phyloP scores from a whole-genome alignment of 2,797 vertebrate species.

The Diceros bicornis region DNA sequence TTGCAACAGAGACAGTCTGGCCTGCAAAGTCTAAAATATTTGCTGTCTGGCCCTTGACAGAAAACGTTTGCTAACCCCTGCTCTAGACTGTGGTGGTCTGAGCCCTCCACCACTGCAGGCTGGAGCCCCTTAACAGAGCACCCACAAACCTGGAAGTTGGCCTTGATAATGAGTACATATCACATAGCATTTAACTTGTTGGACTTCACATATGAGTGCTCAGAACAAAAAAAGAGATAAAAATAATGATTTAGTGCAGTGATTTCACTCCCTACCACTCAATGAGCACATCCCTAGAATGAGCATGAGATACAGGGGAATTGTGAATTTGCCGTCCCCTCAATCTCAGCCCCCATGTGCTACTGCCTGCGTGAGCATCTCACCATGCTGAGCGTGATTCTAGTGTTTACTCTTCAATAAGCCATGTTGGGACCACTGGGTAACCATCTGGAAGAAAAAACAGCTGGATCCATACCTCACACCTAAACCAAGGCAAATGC shows the following conservation, averaged over 20 bases:
- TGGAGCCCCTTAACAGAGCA: neutral
- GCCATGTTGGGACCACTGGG: neutral
- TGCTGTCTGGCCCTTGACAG: neutral
- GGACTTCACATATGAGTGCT: neutral
- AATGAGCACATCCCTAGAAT: neutral
- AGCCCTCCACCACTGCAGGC: neutral
- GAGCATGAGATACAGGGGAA: neutral
- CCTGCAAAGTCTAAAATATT: constrained; percentile 25
- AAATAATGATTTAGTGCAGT: neutral
- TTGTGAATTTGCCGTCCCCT: neutral
- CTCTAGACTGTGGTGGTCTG: constrained; percentile 2
- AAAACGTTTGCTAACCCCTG: neutral
- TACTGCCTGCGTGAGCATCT: neutral
- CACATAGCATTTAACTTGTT: neutral
- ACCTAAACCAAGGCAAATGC: constrained; percentile 19
- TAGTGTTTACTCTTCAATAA: neutral
- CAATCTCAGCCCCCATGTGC: neutral
- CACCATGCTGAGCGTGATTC: neutral
- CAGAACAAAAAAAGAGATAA: neutral
- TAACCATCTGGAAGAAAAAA: constrained; percentile 14
- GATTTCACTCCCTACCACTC: neutral
- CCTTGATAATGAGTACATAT: neutral
- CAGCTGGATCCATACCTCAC: neutral
- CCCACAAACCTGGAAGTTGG: neutral
- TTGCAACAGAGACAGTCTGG: neutral